A percentile compares a stretch with the other conserved stretches of the same genome.
Evolutionary conservation across 2,113 vertebrate genomes (phyloP).

Genomic region (Pangasianodon hypophthalmus): DNA sequence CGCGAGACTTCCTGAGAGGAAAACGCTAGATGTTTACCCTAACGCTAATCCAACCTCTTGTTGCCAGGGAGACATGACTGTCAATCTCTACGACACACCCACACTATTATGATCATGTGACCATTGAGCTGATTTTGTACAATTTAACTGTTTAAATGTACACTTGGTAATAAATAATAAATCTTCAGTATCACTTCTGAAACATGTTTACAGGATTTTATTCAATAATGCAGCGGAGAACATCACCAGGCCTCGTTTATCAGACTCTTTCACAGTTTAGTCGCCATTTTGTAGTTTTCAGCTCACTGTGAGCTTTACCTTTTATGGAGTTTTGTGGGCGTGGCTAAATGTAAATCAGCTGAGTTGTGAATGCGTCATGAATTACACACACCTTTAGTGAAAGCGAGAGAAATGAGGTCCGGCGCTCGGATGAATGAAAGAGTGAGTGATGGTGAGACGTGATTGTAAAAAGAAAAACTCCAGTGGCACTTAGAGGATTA

Average conservation of each 20-base stretch:
- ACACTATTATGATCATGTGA: not conserved
- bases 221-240: not conserved
- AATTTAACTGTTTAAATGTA: not conserved
- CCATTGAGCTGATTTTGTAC: not conserved
- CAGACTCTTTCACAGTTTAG: not conserved
- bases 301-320: too few relatives aligned
- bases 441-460: too few relatives aligned
- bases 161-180: not conserved
- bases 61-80: not conserved
- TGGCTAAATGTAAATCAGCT: too few relatives aligned
- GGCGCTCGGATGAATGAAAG: not conserved
- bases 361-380: too few relatives aligned
- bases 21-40: not conserved
- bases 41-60: not conserved
- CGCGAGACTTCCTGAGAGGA: conserved; percentile 1
- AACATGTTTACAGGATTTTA: not conserved
- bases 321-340: too few relatives aligned
- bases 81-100: not conserved
- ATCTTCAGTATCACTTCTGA: not conserved
- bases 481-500: conserved; percentile 50
- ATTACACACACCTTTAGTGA: too few relatives aligned
- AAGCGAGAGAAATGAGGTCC: not conserved
- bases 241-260: not conserved
- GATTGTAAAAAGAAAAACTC: not conserved
- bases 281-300: not conserved